Evolutionary conservation across 2,888 invertebrate genomes (phyloP).

Genomic region (Meghimatium bilineatum): DNA sequence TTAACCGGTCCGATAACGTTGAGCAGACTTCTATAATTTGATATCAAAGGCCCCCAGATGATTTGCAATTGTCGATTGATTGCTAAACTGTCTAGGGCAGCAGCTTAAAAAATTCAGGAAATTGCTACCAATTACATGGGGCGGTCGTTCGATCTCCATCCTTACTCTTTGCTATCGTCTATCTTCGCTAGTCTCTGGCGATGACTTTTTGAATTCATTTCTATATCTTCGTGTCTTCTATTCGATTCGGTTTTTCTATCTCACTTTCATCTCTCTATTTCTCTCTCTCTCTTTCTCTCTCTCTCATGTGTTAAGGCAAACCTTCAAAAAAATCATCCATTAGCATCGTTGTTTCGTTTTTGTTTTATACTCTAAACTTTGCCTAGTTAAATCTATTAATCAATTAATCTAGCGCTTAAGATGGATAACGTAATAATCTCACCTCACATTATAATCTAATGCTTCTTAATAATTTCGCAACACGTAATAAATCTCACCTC

Average conservation of each 20-base stretch:
- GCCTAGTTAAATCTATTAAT: too few relatives aligned
- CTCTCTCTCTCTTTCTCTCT: not conserved
- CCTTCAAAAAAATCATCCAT: too few relatives aligned
- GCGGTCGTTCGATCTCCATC: conserved; percentile 21
- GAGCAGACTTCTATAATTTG: conserved; percentile 45
- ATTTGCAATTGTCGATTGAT: conserved; percentile 48
- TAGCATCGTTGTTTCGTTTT: too few relatives aligned
- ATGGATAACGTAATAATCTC: too few relatives aligned
- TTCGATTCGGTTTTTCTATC: not conserved
- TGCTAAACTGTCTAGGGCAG: conserved; percentile 23
- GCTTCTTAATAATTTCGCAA: too few relatives aligned
- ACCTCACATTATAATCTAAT: too few relatives aligned
- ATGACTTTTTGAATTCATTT: not conserved
- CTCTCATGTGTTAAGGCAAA: too few relatives aligned
- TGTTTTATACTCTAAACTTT: too few relatives aligned
- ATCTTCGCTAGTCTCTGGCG: not conserved
- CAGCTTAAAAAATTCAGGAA: conserved; percentile 3
- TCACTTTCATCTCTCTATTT: not conserved
- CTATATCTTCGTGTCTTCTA: not conserved
- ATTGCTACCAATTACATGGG: conserved; percentile 34
- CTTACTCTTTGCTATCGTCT: not conserved
- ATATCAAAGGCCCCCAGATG: conserved; percentile 44
- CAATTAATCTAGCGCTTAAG: too few relatives aligned
- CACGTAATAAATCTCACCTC: too few relatives aligned
- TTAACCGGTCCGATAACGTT: conserved; percentile 45